Evolutionary conservation across 2,113 vertebrate species (phyloP), one percentile per base, ranked within the genome.

Genomic region (Sinosuthora webbiana): DNA sequence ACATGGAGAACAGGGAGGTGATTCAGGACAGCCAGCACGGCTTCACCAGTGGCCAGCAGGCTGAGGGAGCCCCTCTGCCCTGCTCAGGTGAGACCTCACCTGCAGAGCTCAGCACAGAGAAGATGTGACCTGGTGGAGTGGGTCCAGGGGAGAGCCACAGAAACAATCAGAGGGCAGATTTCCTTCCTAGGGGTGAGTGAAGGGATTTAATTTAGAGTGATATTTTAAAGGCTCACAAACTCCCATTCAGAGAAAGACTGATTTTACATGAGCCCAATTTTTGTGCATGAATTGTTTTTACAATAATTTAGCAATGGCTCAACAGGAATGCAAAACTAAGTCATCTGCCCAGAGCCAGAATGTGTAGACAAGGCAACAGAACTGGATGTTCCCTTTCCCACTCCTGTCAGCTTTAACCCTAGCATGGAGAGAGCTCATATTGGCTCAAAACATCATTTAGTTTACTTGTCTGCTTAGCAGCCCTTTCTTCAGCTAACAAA

Each of bases 271-370:
- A 49, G 41, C 18, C 9, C 7, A 20, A 19, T 41, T 90, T 85
- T 49, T 56, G 33, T 84, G 52, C 22, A 55, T 17, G 45, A 49
- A 39, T 6, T 60, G 23, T 30, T 83, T 86, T 90, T 59, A 55
- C 14, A 50, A 20, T 73, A 41, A 44, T 33, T 89, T 42, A 80
- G 37, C 13, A 86, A 70, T 11, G 14, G 41, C 68, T 89, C 37
- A n/a, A 94, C 18, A 70, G 28, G n/a, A 89, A 67, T 45, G 15
- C 22, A 84, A 28, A 82, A 35, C 37, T 3, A 47, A 37, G 6
- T 71, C 35, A 78, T 49, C 19, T 87, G 60, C 49, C 31, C 77
- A 94, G 68, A 83, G 37, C 28, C 49, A 93, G 68, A 86, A 62
- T 12, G 52, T 25, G 64, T 31, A 75, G 73, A 94, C 39, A 77